Conservation (phyloP, 1,140 invertebrate genomes). For the Calephelis nemesis region DNA sequence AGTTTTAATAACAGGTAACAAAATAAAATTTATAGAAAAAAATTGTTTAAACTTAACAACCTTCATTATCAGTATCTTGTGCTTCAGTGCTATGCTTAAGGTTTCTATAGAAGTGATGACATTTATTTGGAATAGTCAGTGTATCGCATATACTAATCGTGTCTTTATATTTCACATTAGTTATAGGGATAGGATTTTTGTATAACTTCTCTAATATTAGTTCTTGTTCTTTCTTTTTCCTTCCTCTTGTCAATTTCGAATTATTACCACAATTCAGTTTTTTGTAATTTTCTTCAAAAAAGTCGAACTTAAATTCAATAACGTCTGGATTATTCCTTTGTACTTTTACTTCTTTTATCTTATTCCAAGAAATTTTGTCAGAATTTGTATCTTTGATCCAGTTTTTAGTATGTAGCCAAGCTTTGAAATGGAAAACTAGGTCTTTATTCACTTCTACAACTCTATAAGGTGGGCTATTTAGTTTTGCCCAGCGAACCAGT, state of each 20-base stretch:
- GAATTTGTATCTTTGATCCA: slow-evolving; percentile 29
- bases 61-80: background rate
- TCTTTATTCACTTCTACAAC: slow-evolving; percentile 26
- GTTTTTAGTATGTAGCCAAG: slow-evolving; percentile 27
- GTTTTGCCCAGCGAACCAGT: slow-evolving; percentile 23
- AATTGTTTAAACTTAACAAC: background rate
- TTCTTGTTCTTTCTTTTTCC: slow-evolving; percentile 26
- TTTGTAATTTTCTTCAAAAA: slow-evolving; percentile 24
- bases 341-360: slow-evolving; percentile 28
- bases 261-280: slow-evolving; percentile 19
- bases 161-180: slow-evolving; percentile 30
- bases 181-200: slow-evolving; percentile 24
- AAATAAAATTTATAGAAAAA: slow-evolving; percentile 3
- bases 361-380: slow-evolving; percentile 23
- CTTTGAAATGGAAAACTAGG: slow-evolving; percentile 28
- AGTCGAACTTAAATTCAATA: slow-evolving; percentile 23
- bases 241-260: slow-evolving; percentile 22
- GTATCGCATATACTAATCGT: slow-evolving; percentile 22
- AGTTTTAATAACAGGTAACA: background rate
- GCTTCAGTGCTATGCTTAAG: slow-evolving; percentile 23
- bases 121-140: slow-evolving; percentile 24
- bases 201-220: slow-evolving; percentile 20
- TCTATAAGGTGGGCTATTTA: slow-evolving; percentile 18
- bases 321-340: slow-evolving; percentile 23
- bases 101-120: slow-evolving; percentile 27